Evolutionary conservation across 2,113 vertebrate species (phyloP), one percentile per base, ranked within the genome.

Genomic region (Garra rufa): DNA sequence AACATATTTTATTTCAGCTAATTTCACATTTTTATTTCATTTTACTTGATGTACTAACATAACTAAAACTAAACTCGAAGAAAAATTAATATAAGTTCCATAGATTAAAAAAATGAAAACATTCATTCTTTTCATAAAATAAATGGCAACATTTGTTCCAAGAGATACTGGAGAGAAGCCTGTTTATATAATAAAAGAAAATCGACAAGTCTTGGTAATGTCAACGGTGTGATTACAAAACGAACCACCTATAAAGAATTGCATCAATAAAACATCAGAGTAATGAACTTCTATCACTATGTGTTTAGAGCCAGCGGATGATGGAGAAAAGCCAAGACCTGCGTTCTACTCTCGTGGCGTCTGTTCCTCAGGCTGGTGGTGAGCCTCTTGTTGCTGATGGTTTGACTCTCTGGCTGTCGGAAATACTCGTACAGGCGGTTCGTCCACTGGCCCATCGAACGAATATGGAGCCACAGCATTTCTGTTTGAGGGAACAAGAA

Each of bases 361-460:
- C 73, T 88, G 87, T 81, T 92, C 86, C 82, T 88, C 84, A 90
- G 84, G 77, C 92, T 95, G 48, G 86, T 82, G 1, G 91, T 75
- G 1, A 94, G 88, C 0, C 82, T 90, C 85, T 93, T 85, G 0
- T 41, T 75, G 75, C 88, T 91, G 0, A 0, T 13, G 1, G 3
- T 1, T 11, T 30, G 63, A 0, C 0, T 77, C 0, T 93, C 86
- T 0, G 86, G 89, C 14, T 88, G 89, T 77, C 93, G 92, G 92
- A 97, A 97, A 85, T 93, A 95, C n/a, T 97, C 95, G 0, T 94
- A 95, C 24, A 99, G 92, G 0, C 93, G 93, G 90, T 90, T 96
- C 70, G 96, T 97, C 97, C 97, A 98, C 79, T 98, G 97, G 46
- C 97, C 97, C 93, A 95, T 92, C 0, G 96, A 96, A 46, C 95